Evolutionary conservation across 2,797 vertebrate genomes (phyloP).

Genomic region (Margarornis squamiger): DNA sequence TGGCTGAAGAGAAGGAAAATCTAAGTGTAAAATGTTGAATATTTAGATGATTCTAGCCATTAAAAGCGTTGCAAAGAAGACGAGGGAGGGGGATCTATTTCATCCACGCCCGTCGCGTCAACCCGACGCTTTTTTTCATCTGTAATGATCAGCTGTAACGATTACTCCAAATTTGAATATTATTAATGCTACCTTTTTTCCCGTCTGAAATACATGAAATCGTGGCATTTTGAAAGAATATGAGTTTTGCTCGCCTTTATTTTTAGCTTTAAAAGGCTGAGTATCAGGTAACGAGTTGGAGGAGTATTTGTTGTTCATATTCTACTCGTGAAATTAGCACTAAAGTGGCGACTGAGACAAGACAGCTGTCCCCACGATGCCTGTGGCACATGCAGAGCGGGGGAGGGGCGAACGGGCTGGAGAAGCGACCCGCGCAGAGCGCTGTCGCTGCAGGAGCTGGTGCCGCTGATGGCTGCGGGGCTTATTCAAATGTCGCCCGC

Average conservation of each 20-base stretch:
- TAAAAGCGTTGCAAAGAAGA: background rate
- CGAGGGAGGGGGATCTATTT: background rate
- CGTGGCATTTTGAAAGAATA: background rate
- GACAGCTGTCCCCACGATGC: constrained; percentile 2
- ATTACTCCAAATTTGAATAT: background rate
- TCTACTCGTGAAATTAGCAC: constrained; percentile 37
- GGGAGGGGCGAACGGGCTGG: background rate
- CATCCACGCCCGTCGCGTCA: background rate
- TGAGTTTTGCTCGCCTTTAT: background rate
- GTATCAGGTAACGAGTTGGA: background rate
- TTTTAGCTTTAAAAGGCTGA: constrained; percentile 54
- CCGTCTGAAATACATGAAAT: background rate
- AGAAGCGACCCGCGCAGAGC: background rate
- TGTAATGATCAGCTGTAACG: background rate
- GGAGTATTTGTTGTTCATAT: constrained; percentile 54
- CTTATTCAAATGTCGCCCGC: constrained; percentile 72
- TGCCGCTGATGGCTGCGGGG: constrained; percentile 34
- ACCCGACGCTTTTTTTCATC: background rate
- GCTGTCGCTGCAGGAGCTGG: background rate
- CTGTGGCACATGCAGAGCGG: constrained; percentile 20
- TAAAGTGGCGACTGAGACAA: constrained; percentile 49
- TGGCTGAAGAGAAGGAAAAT: background rate
- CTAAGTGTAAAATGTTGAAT: background rate
- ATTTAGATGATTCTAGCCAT: background rate
- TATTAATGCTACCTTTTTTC: background rate